Conservation (phyloP, 2,113 vertebrate species). For the Pseudolaguvia tuberculata region DNA sequence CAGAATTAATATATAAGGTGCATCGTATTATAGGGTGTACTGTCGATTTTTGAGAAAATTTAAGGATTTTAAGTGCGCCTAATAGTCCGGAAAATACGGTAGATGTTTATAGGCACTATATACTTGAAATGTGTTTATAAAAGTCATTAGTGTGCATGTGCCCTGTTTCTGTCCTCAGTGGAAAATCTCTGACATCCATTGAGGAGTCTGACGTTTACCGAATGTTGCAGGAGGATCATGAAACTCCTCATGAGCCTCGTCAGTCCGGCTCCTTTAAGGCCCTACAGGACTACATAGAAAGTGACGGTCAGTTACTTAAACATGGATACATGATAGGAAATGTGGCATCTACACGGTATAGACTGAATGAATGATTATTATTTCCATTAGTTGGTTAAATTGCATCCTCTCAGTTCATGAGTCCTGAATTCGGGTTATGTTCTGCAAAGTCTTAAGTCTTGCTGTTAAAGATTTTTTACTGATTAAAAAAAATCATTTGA, state of each 20-base stretch:
- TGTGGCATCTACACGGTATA: background rate
- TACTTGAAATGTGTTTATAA: background rate
- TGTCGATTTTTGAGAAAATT: no score
- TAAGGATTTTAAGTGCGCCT: no score
- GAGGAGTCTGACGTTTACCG: conserved; percentile 91
- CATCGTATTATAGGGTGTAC: no score
- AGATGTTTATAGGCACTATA: background rate
- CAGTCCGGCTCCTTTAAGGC: conserved; percentile 95
- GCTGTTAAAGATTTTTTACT: background rate
- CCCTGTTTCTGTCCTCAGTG: conserved; percentile 61
- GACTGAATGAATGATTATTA: background rate
- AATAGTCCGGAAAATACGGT: no score
- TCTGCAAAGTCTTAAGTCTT: no score
- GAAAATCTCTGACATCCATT: conserved; percentile 67
- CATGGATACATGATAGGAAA: background rate
- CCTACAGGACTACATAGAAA: conserved; percentile 89
- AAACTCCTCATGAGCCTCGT: conserved; percentile 76
- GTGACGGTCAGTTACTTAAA: conserved; percentile 76
- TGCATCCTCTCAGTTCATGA: background rate
- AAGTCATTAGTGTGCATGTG: background rate
- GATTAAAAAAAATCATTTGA: no score
- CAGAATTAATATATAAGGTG: no score
- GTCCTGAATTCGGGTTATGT: background rate
- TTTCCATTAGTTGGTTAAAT: background rate
- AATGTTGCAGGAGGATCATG: conserved; percentile 81